Conservation (phyloP, 2,888 invertebrate genomes). For the Mythimna lalbum region DNA sequence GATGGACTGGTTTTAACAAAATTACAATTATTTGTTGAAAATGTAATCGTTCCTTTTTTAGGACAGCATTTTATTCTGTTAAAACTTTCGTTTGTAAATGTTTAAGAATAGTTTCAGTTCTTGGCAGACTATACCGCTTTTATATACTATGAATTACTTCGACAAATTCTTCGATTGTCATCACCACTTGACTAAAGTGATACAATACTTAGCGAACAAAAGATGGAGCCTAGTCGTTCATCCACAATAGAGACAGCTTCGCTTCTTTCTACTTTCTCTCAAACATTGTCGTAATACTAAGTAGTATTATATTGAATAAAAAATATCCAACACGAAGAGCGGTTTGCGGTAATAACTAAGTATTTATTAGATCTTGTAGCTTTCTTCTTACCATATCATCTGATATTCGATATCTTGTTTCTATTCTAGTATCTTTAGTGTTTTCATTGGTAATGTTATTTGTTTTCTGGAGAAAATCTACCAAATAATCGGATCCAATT, state of each 20-base stretch:
- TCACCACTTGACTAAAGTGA: conserved; percentile 15
- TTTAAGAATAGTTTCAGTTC: background rate
- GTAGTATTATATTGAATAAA: conserved; percentile 31
- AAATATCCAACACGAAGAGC: conserved; percentile 46
- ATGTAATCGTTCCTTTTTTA: conserved; percentile 12
- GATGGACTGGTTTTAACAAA: conserved; percentile 5
- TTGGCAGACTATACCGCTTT: background rate
- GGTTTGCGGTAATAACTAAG: conserved; percentile 59
- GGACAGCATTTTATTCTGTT: background rate
- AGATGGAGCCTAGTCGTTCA: conserved; percentile 18
- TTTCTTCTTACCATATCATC: conserved; percentile 41
- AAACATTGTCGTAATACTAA: conserved; percentile 31
- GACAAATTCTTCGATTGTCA: background rate
- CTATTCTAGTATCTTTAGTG: conserved; percentile 17
- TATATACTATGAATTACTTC: background rate
- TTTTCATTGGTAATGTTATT: conserved; percentile 22
- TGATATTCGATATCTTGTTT: conserved; percentile 36
- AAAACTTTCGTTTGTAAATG: background rate
- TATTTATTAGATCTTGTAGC: conserved; percentile 51
- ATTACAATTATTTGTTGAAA: conserved; percentile 14
- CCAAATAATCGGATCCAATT: background rate
- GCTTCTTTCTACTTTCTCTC: conserved; percentile 51
- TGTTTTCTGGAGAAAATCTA: conserved; percentile 5
- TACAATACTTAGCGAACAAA: conserved; percentile 23
- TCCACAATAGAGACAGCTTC: conserved; percentile 18